phyloP scores from a whole-genome alignment of 2,797 vertebrate species.

The Siniperca undulata region DNA sequence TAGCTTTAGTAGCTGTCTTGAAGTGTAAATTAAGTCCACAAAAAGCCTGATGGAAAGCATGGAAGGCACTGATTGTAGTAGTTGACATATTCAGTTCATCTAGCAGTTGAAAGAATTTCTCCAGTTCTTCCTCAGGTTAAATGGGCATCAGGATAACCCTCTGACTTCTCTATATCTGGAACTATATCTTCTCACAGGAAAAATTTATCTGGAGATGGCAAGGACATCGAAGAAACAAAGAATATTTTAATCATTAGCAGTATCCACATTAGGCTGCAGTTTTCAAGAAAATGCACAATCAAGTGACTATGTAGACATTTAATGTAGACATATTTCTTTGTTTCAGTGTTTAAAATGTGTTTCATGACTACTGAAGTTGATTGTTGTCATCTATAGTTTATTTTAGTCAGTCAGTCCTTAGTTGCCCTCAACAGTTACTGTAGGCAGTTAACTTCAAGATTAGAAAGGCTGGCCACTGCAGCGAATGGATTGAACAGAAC shows the following conservation, averaged over 20 bases:
- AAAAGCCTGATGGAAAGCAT: background rate
- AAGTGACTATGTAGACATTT: too few relatives aligned
- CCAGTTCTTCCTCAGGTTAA: too few relatives aligned
- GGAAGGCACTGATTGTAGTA: background rate
- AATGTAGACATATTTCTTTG: too few relatives aligned
- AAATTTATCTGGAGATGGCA: background rate
- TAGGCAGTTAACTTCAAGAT: background rate
- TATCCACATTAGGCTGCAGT: background rate
- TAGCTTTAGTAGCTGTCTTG: background rate
- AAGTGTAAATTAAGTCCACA: background rate
- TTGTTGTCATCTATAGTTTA: too few relatives aligned
- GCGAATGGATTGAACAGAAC: background rate
- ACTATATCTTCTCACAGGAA: too few relatives aligned
- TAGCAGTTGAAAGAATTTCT: too few relatives aligned
- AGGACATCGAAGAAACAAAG: background rate
- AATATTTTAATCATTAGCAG: background rate
- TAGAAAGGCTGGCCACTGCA: background rate
- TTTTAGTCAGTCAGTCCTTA: too few relatives aligned
- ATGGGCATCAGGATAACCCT: background rate
- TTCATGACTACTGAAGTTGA: too few relatives aligned
- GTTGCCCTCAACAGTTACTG: background rate
- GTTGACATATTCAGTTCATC: too few relatives aligned
- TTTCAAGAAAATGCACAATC: too few relatives aligned
- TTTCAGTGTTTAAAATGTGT: too few relatives aligned
- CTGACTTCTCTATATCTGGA: background rate